Evolutionary conservation across 2,797 vertebrate genomes (phyloP), one percentile per base, ranked within the genome.

Genomic region (Gambusia yucatana): DNA sequence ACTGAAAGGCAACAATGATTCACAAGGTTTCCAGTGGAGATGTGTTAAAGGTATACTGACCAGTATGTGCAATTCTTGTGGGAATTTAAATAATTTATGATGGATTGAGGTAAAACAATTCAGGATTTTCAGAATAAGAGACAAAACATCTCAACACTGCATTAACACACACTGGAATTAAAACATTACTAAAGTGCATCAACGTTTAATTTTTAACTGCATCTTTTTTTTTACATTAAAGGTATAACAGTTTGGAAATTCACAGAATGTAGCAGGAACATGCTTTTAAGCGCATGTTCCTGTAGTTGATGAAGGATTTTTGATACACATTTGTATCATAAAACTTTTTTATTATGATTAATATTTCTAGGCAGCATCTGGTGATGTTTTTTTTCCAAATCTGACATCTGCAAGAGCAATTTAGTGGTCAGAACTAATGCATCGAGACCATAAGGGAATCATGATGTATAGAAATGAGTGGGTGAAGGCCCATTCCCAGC

Each of bases 381-480:
- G 57, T 72, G 25, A 71, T 65, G 6, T 71, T 87, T 79, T 28
- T 48, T 14, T 4, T 9, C 39, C 16, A 61, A 81, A 81, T 72
- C 16, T 74, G 77, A 82, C 85, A 82, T 44, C 80, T 72, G 82
- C 65, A 77, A 41, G 82, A 91, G 79, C 10, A 4, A 77, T 91
- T 78, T 50, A 78, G 67, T 36, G 55, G 77, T 77, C 63, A 36
- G 65, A 41, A 73, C 70, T 69, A 36, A n/a, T 86, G 50, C 72
- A 73, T 50, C 70, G 73, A 61, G 50, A 76, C 36, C 73, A 69
- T 79, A 71, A 77, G 61, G 86, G 83, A 72, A 72, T 39, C 72
- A 81, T 75, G 47, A 78, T 70, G 70, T 82, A 25, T 36, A 75
- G 44, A 83, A 67, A 50, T 75, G 81, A 69, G 17, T 69, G 46